Conservation (phyloP, 2,797 vertebrate species). For the Harpagifer antarcticus region DNA sequence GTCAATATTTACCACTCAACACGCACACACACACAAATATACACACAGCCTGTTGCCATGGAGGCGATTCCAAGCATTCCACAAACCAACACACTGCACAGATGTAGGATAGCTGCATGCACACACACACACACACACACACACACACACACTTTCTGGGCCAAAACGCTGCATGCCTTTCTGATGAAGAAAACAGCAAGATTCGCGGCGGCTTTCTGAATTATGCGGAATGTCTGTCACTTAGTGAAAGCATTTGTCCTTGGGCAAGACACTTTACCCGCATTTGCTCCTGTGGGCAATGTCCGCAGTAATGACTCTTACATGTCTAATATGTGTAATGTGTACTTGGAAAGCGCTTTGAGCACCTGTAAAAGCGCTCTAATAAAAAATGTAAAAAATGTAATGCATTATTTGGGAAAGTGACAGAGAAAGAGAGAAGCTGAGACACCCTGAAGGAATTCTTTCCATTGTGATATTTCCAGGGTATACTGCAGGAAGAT, state of each 20-base stretch:
- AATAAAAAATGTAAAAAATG: too few relatives aligned
- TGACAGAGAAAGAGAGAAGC: neutral
- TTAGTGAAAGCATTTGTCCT: slow-evolving; percentile 53
- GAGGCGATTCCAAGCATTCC: slow-evolving; percentile 82
- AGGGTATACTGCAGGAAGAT: slow-evolving; percentile 12
- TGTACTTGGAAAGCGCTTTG: too few relatives aligned
- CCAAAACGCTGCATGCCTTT: slow-evolving; percentile 54
- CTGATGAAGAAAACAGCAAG: slow-evolving; percentile 56
- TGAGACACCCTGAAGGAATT: slow-evolving; percentile 47
- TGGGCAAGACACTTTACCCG: too few relatives aligned
- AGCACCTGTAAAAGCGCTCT: too few relatives aligned
- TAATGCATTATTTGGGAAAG: too few relatives aligned
- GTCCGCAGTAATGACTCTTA: too few relatives aligned
- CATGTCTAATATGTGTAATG: too few relatives aligned
- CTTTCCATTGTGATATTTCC: slow-evolving; percentile 41
- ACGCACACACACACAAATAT: slow-evolving; percentile 39
- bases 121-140: too few relatives aligned
- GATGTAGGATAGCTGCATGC: slow-evolving; percentile 47
- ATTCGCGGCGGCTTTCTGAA: slow-evolving; percentile 46
- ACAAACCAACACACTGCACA: slow-evolving; percentile 68
- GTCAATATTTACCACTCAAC: slow-evolving; percentile 85
- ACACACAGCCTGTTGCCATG: slow-evolving; percentile 74
- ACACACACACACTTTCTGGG: slow-evolving; percentile 30
- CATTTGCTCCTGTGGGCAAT: too few relatives aligned
- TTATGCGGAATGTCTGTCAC: slow-evolving; percentile 53